A percentile compares a stretch with the other conserved stretches of the same genome.
Conservation (phyloP, 2,113 vertebrate genomes). For the Rhipidura dahli region DNA sequence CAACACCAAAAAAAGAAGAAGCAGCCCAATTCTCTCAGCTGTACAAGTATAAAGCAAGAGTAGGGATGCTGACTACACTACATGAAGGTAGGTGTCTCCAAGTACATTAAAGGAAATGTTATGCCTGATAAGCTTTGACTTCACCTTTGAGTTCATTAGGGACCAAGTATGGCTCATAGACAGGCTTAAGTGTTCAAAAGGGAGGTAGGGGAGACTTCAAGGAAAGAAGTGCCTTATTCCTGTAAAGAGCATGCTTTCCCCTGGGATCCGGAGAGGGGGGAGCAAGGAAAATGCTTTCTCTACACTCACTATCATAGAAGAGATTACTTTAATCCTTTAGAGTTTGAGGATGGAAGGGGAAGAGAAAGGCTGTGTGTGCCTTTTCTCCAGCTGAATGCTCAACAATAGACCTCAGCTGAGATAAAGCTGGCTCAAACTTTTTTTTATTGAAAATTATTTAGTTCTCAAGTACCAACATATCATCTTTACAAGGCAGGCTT, state of each 20-base stretch:
- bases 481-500: not conserved
- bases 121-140: not conserved
- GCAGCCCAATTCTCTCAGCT: not conserved
- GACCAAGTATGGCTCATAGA: not conserved
- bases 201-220: not conserved
- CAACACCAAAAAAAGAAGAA: not conserved
- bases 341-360: not conserved
- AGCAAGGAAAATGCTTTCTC: not conserved
- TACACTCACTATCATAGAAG: not conserved
- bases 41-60: not conserved
- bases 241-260: not conserved
- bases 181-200: not conserved
- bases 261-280: not conserved
- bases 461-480: not conserved
- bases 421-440: not conserved
- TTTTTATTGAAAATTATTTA: not conserved
- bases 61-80: not conserved
- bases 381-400: not conserved
- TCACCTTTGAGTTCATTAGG: not conserved
- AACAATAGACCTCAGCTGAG: not conserved
- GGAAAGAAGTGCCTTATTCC: not conserved
- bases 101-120: not conserved
- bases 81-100: not conserved
- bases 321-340: not conserved
- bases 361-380: not conserved